Conservation (phyloP, 2,797 vertebrate genomes). For the Danio aesculapii region DNA sequence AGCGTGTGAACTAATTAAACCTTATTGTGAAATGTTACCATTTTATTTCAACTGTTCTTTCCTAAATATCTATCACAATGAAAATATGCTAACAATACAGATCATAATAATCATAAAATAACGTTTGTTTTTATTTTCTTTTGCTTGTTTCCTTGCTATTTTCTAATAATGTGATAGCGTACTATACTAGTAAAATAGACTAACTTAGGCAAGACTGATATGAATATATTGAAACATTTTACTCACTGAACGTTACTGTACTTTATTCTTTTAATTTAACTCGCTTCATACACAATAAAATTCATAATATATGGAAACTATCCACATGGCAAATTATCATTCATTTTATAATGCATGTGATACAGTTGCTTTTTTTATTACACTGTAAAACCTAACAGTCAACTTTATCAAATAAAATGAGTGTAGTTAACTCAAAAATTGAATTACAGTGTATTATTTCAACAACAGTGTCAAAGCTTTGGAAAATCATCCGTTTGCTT, state of each 20-base stretch:
- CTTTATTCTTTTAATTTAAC: not conserved
- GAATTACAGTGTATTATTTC: no score
- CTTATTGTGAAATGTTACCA: no score
- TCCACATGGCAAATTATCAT: not conserved
- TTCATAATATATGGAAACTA: not conserved
- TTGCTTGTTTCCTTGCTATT: slow-evolving; percentile 1
- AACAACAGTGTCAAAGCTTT: no score
- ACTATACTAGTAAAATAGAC: not conserved
- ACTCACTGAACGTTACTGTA: not conserved
- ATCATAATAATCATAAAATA: not conserved
- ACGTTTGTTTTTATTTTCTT: not conserved
- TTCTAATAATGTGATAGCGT: not conserved
- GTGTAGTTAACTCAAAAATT: no score
- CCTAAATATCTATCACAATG: not conserved
- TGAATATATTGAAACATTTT: not conserved
- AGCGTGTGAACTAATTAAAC: no score
- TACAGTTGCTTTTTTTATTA: no score
- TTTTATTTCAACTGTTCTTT: not conserved
- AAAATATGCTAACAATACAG: not conserved
- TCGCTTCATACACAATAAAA: not conserved
- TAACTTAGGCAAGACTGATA: not conserved
- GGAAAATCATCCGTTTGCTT: no score
- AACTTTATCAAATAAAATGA: no score
- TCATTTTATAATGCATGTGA: not conserved
- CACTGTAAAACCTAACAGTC: no score